Evolutionary conservation across 2,888 invertebrate genomes (phyloP).

Genomic region (Caenorhabditis japonica): DNA sequence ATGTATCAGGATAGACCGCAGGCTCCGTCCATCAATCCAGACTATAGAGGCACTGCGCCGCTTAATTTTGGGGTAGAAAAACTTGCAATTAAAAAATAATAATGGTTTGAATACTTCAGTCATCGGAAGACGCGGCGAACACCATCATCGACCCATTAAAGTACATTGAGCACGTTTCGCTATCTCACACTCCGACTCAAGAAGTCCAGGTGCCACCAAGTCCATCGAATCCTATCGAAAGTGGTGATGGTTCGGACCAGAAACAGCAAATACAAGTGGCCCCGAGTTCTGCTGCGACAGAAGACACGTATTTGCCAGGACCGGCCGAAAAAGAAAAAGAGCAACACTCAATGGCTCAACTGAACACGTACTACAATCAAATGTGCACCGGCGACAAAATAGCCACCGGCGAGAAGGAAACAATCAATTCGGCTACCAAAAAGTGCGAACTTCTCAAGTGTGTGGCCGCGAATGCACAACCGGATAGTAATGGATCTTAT

Average conservation of each 20-base stretch:
- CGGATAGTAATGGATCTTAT: slow-evolving; percentile 42
- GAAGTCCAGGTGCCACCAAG: slow-evolving; percentile 28
- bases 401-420: slow-evolving; percentile 45
- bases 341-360: not conserved
- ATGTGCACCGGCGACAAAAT: slow-evolving; percentile 45
- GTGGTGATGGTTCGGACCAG: not conserved
- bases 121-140: slow-evolving; percentile 25
- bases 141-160: slow-evolving; percentile 36
- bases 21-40: slow-evolving; percentile 38
- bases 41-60: slow-evolving; percentile 44
- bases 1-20: slow-evolving; percentile 41
- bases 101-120: slow-evolving; percentile 12
- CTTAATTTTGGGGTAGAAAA: slow-evolving; percentile 24
- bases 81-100: no score
- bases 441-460: slow-evolving; percentile 48
- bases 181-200: slow-evolving; percentile 37
- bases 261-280: slow-evolving; percentile 41
- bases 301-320: slow-evolving; percentile 46
- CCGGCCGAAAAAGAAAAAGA: slow-evolving; percentile 27
- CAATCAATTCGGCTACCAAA: slow-evolving; percentile 38
- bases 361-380: slow-evolving; percentile 52
- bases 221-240: slow-evolving; percentile 27
- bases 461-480: slow-evolving; percentile 51
- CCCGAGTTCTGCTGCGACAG: slow-evolving; percentile 42
- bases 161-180: slow-evolving; percentile 49